A percentile compares a stretch with the other conserved stretches of the same genome.
Evolutionary conservation across 2,888 invertebrate species (phyloP).

Genomic region (Exocentrus adspersus): DNA sequence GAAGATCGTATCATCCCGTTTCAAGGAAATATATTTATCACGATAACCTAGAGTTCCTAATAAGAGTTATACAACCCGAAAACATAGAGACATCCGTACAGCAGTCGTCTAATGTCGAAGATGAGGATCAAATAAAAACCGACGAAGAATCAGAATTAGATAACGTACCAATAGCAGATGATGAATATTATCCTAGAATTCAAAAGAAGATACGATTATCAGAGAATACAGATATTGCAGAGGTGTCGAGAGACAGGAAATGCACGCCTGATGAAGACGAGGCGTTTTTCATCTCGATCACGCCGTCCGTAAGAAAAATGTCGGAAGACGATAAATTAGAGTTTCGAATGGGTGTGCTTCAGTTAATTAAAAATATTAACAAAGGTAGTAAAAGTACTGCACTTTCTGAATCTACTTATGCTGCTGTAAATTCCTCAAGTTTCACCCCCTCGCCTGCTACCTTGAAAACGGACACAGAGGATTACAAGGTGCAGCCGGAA

Average conservation of each 20-base stretch:
- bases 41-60: neutral
- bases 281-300: constrained; percentile 35
- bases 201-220: neutral
- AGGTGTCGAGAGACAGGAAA: constrained; percentile 3
- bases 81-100: neutral
- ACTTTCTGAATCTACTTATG: neutral
- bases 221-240: neutral
- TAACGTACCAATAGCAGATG: no score
- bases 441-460: neutral
- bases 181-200: neutral
- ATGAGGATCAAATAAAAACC: neutral
- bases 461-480: neutral
- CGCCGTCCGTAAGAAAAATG: constrained; percentile 32
- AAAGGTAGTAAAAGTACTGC: neutral
- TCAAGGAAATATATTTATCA: neutral
- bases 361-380: constrained; percentile 26
- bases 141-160: neutral
- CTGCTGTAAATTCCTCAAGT: neutral
- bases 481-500: neutral
- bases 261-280: constrained; percentile 32
- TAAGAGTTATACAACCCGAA: neutral
- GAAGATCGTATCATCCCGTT: neutral
- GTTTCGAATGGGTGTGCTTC: constrained; percentile 30
- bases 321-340: constrained; percentile 31
- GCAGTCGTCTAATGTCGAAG: neutral